phyloP scores from a whole-genome alignment of 2,888 invertebrate genomes.

The Aelia acuminata region DNA sequence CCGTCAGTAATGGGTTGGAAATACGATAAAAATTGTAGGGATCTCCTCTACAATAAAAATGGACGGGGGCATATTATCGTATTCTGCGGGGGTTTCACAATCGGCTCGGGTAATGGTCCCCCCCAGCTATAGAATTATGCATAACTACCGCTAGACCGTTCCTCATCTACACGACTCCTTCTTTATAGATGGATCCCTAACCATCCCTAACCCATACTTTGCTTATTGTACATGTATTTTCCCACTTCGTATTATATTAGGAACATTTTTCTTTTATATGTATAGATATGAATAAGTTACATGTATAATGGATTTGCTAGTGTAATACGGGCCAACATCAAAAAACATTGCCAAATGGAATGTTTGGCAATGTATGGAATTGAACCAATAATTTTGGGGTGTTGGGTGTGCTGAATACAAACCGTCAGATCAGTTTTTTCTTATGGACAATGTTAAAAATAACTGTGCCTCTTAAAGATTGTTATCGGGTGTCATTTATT shows the following conservation, averaged over 20 bases:
- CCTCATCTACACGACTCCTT: neutral
- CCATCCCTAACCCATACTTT: neutral
- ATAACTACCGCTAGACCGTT: neutral
- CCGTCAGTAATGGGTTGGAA: neutral
- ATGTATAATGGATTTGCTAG: neutral
- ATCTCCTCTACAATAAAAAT: neutral
- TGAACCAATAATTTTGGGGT: no score
- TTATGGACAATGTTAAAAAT: no score
- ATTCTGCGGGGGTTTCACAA: conserved; percentile 33
- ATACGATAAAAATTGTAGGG: conserved; percentile 20
- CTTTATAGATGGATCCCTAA: neutral
- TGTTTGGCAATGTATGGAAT: no score
- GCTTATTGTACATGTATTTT: neutral
- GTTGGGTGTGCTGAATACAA: no score
- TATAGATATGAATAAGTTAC: neutral
- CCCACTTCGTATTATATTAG: neutral
- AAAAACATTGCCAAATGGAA: no score
- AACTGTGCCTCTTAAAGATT: no score
- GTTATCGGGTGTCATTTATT: no score
- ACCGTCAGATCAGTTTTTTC: no score
- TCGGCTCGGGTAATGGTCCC: neutral
- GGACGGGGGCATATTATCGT: neutral
- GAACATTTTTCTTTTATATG: neutral
- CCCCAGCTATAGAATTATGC: neutral
- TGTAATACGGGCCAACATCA: no score